Conservation (phyloP, 2,113 vertebrate species). For the Isurus oxyrinchus region DNA sequence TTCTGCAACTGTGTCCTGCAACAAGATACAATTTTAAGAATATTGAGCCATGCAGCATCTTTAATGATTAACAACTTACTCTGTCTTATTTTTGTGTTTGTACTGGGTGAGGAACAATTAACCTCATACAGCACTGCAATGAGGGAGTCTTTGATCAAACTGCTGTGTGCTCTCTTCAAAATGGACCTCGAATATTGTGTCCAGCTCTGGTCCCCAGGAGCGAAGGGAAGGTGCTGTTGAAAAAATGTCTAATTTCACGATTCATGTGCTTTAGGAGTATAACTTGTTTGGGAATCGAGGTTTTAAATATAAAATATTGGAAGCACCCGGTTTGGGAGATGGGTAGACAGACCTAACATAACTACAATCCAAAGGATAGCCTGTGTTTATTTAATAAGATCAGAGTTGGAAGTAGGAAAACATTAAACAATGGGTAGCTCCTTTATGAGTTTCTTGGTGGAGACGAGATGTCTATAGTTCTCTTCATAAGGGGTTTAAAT, state of each 20-base stretch:
- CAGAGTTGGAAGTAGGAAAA: neutral
- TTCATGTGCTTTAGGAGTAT: no score
- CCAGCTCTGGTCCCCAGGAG: neutral
- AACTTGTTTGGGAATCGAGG: no score
- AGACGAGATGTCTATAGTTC: neutral
- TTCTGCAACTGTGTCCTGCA: conserved; percentile 62
- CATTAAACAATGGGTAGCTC: neutral
- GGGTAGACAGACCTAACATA: neutral
- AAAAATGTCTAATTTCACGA: no score
- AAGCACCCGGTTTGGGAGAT: neutral
- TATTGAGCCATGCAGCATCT: neutral
- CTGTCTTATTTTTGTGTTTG: neutral
- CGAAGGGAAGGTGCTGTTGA: neutral
- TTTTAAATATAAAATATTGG: neutral
- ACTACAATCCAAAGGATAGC: neutral
- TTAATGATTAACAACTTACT: neutral
- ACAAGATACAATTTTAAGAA: neutral
- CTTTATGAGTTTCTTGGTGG: neutral
- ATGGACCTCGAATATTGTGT: neutral
- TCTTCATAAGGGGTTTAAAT: neutral
- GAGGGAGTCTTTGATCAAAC: neutral
- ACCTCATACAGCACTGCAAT: no score
- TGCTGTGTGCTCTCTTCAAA: neutral
- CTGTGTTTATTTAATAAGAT: neutral
- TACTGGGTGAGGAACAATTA: neutral